Evolutionary conservation across 2,888 invertebrate genomes (phyloP).

Genomic region (Synanthedon tipuliformis): DNA sequence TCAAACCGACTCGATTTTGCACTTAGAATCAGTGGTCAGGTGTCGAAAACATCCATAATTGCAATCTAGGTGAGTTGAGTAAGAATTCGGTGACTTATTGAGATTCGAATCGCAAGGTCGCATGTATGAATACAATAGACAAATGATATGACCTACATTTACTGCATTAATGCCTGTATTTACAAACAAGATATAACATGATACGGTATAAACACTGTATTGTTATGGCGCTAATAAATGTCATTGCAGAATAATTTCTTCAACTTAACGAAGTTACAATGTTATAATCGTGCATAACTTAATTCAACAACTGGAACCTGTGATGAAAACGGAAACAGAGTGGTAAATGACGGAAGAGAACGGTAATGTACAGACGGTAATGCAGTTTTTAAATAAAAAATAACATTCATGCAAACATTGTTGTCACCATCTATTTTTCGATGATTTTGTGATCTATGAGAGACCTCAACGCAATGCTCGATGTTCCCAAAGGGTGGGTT

Average conservation of each 20-base stretch:
- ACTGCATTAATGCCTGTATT: neutral
- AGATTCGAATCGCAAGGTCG: neutral
- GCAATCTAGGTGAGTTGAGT: neutral
- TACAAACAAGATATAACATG: neutral
- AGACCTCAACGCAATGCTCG: no score
- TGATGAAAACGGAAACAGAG: no score
- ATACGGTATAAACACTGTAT: neutral
- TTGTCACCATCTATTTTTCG: no score
- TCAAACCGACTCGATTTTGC: constrained; percentile 6
- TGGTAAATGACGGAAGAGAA: no score
- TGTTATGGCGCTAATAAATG: neutral
- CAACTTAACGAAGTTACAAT: no score
- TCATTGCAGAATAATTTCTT: neutral
- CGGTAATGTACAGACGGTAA: no score
- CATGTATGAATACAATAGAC: neutral
- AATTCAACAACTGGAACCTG: no score
- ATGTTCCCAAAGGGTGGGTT: no score
- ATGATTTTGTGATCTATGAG: no score
- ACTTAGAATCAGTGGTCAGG: constrained; percentile 7
- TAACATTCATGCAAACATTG: no score
- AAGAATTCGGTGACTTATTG: neutral
- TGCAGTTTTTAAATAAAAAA: no score
- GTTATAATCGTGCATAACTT: no score
- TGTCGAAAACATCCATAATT: constrained; percentile 11
- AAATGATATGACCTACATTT: neutral